phyloP scores from a whole-genome alignment of 37 sponge, comb jelly and placozoan species.

The Haliclona indistincta region DNA sequence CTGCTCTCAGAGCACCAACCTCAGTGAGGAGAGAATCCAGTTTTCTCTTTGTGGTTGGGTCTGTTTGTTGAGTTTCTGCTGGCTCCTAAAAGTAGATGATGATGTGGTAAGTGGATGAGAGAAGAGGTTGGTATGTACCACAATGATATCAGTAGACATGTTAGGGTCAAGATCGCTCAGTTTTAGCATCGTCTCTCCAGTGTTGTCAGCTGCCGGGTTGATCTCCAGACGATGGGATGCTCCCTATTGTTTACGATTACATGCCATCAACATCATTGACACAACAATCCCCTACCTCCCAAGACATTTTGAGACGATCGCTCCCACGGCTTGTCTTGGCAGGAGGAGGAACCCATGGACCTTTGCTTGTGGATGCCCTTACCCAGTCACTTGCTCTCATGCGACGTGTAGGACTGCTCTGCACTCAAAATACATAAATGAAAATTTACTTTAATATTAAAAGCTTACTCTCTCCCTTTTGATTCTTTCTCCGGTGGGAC shows the following conservation, averaged over 20 bases:
- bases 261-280: neutral
- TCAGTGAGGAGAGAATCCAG: conserved; percentile 52
- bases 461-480: neutral
- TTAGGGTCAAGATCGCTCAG: conserved; percentile 62
- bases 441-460: neutral
- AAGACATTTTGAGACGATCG: conserved; percentile 32
- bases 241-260: conserved; percentile 39
- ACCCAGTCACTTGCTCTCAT: conserved; percentile 32
- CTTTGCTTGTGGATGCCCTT: conserved; percentile 24
- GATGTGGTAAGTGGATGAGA: neutral
- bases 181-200: conserved; percentile 47
- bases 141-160: conserved; percentile 13
- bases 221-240: conserved; percentile 85
- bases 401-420: neutral
- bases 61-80: neutral
- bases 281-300: conserved; percentile 75
- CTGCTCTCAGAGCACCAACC: conserved; percentile 57
- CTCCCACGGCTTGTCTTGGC: conserved; percentile 20
- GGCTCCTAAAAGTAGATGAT: conserved; percentile 3
- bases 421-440: neutral
- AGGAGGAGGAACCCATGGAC: conserved; percentile 80
- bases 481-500: neutral
- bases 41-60: neutral
- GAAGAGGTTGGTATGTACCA: neutral
- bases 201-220: conserved; percentile 18